These are phyloP conservation scores for Eidolon helvum DNA, from an alignment of 2,113 vertebrate species.

Conservation along the genomic window DNA sequence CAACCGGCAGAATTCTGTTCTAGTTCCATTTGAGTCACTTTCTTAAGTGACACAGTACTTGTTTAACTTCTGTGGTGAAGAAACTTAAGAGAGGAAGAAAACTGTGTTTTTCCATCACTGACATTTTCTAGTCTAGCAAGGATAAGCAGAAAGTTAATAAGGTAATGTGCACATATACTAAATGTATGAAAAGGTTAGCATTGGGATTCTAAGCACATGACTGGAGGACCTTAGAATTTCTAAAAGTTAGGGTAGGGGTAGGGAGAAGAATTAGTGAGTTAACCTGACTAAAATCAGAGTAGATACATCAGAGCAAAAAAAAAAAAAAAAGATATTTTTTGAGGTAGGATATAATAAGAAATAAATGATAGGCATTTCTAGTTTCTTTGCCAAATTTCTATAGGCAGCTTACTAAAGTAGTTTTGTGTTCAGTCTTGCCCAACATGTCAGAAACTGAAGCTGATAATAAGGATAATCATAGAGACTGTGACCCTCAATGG, in stretches of 20 bases:
- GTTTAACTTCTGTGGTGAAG: not conserved
- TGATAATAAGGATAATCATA: constrained; percentile 52
- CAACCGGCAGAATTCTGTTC: not conserved
- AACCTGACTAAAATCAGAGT: constrained; percentile 11
- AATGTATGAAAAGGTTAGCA: not conserved
- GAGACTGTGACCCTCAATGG: constrained; percentile 38
- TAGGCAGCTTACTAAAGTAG: constrained; percentile 25
- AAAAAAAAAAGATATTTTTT: not conserved
- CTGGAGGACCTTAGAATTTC: not conserved
- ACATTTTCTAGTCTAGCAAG: not conserved
- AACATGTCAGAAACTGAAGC: constrained; percentile 63
- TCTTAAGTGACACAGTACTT: not conserved
- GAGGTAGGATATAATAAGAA: constrained; percentile 35
- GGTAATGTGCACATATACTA: not conserved
- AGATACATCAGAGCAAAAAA: constrained; percentile 28
- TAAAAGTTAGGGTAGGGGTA: not conserved
- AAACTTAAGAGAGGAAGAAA: not conserved
- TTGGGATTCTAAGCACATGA: not conserved
- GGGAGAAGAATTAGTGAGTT: not conserved
- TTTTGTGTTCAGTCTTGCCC: constrained; percentile 61
- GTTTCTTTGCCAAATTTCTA: constrained; percentile 59
- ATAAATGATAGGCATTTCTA: constrained; percentile 45
- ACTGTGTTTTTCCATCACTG: not conserved
- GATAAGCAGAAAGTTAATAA: not conserved
- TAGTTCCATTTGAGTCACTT: not conserved